Percentiles rank a stretch among this genome's conserved stretches.
Conservation (phyloP, 2,113 vertebrate species). For the Lipotes vexillifer region DNA sequence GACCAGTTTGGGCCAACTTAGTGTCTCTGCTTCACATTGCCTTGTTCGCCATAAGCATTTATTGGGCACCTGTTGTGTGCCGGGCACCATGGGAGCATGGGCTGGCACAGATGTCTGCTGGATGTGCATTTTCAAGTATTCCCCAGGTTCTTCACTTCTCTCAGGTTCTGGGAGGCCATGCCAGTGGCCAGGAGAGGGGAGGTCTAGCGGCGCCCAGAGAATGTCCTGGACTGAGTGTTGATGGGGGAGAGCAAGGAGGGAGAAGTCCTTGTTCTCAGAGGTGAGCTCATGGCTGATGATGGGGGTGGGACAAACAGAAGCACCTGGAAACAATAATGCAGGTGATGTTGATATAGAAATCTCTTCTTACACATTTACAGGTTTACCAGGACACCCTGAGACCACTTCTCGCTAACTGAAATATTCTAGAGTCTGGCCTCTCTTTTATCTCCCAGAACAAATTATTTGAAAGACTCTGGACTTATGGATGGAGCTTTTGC, state of each 20-base stretch:
- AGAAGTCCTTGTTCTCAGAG: background rate
- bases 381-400: background rate
- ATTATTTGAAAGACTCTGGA: background rate
- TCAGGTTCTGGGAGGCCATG: background rate
- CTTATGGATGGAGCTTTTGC: background rate
- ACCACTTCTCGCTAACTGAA: background rate
- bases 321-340: background rate
- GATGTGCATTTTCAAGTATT: background rate
- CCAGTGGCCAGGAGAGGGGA: background rate
- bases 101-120: background rate
- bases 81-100: fast-evolving
- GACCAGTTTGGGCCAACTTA: background rate
- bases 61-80: background rate
- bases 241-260: background rate
- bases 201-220: background rate
- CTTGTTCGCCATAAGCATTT: background rate
- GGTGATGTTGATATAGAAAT: background rate
- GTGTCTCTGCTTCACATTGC: background rate
- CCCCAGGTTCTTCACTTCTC: background rate
- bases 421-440: background rate
- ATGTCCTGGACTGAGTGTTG: background rate
- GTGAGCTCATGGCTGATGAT: background rate
- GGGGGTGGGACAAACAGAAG: background rate
- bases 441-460: background rate
- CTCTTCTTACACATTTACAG: background rate